Percentiles rank a stretch among this genome's conserved stretches.
Conservation (phyloP, 2,797 vertebrate species). For the Dryobates pubescens region DNA sequence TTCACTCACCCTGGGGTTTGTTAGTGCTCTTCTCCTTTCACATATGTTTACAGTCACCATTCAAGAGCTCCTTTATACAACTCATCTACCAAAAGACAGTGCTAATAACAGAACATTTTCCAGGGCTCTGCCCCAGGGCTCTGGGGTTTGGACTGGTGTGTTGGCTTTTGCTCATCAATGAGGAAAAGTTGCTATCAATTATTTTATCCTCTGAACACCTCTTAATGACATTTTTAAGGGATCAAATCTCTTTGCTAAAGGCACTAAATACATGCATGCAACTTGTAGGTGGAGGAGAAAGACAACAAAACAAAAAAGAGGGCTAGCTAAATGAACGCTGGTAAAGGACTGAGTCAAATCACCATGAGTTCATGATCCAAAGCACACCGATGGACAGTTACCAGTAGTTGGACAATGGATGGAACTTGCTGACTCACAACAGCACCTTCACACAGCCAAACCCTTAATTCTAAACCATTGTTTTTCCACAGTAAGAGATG, state of each 20-base stretch:
- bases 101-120: slow-evolving; percentile 26
- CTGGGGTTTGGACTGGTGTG: slow-evolving; percentile 24
- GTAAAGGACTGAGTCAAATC: slow-evolving; percentile 3
- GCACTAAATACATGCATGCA: slow-evolving; percentile 5
- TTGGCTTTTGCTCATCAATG: slow-evolving; percentile 3
- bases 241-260: slow-evolving; percentile 49
- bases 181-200: slow-evolving; percentile 53
- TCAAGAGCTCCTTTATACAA: slow-evolving; percentile 3
- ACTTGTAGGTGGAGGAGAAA: too few species aligned
- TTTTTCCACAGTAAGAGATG: not conserved
- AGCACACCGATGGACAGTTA: not conserved
- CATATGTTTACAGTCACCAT: not conserved
- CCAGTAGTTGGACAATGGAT: not conserved
- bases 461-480: not conserved
- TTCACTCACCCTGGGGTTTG: not conserved
- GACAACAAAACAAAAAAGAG: too few species aligned
- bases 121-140: not conserved
- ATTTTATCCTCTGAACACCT: slow-evolving; percentile 49
- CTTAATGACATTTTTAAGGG: slow-evolving; percentile 47
- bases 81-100: not conserved
- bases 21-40: not conserved
- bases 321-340: not conserved
- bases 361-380: not conserved
- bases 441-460: not conserved
- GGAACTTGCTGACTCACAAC: not conserved